Evolutionary conservation across 2,888 invertebrate genomes (phyloP).

Genomic region (Acanthacorydalis orientalis): DNA sequence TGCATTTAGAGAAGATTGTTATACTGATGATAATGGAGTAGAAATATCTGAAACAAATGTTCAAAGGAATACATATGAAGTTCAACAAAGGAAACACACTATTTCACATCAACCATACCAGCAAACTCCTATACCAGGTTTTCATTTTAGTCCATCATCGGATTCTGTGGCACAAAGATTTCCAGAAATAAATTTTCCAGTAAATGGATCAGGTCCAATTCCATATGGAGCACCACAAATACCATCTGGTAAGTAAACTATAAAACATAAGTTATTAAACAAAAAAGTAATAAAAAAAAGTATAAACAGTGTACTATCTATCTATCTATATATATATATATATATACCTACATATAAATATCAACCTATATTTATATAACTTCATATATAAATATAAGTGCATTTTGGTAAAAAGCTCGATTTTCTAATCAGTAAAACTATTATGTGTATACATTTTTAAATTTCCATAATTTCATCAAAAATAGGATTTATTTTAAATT

Average conservation of each 20-base stretch:
- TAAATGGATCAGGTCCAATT: neutral
- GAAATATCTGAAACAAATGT: constrained; percentile 7
- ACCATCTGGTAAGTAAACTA: neutral
- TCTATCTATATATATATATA: too few relatives aligned
- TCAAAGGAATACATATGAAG: neutral
- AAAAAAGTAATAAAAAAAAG: too few relatives aligned
- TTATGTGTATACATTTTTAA: too few relatives aligned
- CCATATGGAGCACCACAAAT: neutral
- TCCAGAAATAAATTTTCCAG: constrained; percentile 18
- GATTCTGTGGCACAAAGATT: constrained; percentile 18
- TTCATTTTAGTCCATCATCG: constrained; percentile 19
- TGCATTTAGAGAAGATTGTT: constrained; percentile 41
- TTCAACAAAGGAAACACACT: constrained; percentile 27
- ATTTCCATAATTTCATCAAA: too few relatives aligned
- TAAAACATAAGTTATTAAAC: too few relatives aligned
- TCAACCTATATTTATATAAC: too few relatives aligned
- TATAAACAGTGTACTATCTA: too few relatives aligned
- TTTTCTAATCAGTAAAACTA: too few relatives aligned
- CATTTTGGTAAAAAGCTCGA: too few relatives aligned
- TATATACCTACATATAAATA: too few relatives aligned
- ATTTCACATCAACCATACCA: constrained; percentile 19
- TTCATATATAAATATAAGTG: too few relatives aligned
- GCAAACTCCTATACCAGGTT: constrained; percentile 18
- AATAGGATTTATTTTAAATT: too few relatives aligned
- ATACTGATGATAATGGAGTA: constrained; percentile 34